These are phyloP conservation scores for Myrmecobius fasciatus DNA, from an alignment of 2,113 vertebrate genomes.

Conservation along the genomic window DNA sequence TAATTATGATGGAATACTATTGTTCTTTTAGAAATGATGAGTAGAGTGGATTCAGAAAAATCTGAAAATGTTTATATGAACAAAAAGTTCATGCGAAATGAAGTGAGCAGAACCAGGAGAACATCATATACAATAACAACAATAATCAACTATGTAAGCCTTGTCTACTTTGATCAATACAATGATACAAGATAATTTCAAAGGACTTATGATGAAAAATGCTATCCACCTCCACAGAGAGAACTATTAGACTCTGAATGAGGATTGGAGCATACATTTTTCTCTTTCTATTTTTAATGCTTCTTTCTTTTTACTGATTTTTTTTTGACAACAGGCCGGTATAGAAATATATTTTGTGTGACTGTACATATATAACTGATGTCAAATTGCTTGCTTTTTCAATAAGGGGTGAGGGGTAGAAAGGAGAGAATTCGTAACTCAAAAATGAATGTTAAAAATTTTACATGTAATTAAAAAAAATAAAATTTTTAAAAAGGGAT, in stretches of 20 bases:
- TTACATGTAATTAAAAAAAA: neutral
- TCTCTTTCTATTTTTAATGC: too few species aligned
- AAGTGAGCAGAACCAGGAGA: neutral
- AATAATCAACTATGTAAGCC: neutral
- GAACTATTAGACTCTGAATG: neutral
- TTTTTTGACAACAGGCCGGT: too few species aligned
- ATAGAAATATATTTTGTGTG: too few species aligned
- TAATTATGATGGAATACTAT: too few species aligned
- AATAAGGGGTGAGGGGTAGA: too few species aligned
- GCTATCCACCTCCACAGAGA: neutral
- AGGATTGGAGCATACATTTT: neutral
- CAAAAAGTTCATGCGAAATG: neutral
- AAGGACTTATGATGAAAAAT: neutral
- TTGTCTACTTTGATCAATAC: neutral
- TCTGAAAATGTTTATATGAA: neutral
- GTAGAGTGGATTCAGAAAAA: neutral
- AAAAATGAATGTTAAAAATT: neutral
- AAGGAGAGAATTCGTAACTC: too few species aligned
- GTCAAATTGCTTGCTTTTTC: too few species aligned
- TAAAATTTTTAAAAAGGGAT: too few species aligned
- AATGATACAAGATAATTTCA: neutral
- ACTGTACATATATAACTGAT: too few species aligned
- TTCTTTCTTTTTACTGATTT: too few species aligned
- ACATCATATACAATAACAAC: neutral
- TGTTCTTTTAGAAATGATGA: too few species aligned